Evolutionary conservation across 2,888 invertebrate genomes (phyloP), one percentile per base, ranked within the genome.

Genomic region (Chymomyza fuscimana): DNA sequence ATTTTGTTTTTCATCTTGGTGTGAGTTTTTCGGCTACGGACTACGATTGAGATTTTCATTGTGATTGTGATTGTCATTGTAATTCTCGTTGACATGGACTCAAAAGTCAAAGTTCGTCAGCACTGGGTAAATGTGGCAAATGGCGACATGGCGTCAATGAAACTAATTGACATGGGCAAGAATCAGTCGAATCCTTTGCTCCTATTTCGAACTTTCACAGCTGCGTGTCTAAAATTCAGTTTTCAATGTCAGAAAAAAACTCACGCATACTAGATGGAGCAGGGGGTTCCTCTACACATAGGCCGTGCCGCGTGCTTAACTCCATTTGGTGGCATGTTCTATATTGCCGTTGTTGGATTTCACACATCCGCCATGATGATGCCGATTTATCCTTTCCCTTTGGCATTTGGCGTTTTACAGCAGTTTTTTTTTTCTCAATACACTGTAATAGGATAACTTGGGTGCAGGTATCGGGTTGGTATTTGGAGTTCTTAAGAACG

Each of bases 291-390:
- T 32, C 40, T 12, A 46, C 40, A 46, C 12, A 46, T 4, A 12
- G 40, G 40, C 40, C 10, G 10, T 40, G 40, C 40, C 40, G 58
- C 22, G 58, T 58, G 58, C 15, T 16, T 25, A 22, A 25, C 58
- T 58, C 32, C 58, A 58, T 58, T 58, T 58, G 16, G 58, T 22
- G 58, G 22, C 22, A 58, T 25, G 22, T 32, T 9, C 58, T 25
- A 58, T 54, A 19, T 54, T 46, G 12, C 40, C 40, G 40, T 54
- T 32, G 58, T 79, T 76, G 74, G 82, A 80, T 84, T 84, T 82
- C 74, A 84, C 80, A 86, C 80, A 84, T 79, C 80, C 72, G 63
- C 46, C 54, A 19, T 16, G 58, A 40, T 40, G 58, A 70, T 73
- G 69, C 32, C 66, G 63, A 63, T 63, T 74, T 70, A 73, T 74